Evolutionary conservation across 1,140 invertebrate genomes (phyloP), one percentile per base, ranked within the genome.

Genomic region (Archegozetes longisetosus): DNA sequence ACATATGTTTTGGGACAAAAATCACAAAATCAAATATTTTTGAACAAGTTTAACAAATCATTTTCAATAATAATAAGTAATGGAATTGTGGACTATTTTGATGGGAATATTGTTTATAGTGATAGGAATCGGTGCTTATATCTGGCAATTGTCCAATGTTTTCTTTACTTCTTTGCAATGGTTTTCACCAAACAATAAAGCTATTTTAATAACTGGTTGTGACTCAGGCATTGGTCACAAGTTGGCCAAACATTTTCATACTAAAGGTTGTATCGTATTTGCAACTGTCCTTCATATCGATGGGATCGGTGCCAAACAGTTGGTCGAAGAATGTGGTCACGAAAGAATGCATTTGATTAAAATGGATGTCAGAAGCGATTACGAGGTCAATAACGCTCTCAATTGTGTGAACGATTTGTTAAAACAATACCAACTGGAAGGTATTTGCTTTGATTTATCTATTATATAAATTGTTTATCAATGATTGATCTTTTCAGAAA

Each of bases 191-290:
- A 50, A 22, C 1, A 26, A 32, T 23, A 60, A 62, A 46, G 46
- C n/a, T n/a, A 64, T 88, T 17, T 73, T 85, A 3, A 80, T 88
- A 58, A 86, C 83, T 23, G 86, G 86, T 48, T 89, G 85, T 68
- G 85, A 88, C 70, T 85, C 84, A 59, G 86, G 86, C 3, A 73
- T 88, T n/a, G 86, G 86, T 25, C 85, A 79, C 71, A 80, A 79
- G 1, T 66, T 84, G n/a, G 82, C 84, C 1, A 69, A 79, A 6
- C 74, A 83, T 51, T 74, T 78, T 28, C 72, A 74, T 20, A 69
- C 77, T 22, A 69, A 78, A 50, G 83, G 82, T 0, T 75, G 81
- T 26, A 70, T 73, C 9, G 83, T 85, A 1, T 69, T 85, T 12
- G 52, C 56, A 12, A 47, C 50, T 14, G 29, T 60, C 20, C 49